phyloP scores from a whole-genome alignment of 2,797 vertebrate genomes.

The Holocentrus rufus region DNA sequence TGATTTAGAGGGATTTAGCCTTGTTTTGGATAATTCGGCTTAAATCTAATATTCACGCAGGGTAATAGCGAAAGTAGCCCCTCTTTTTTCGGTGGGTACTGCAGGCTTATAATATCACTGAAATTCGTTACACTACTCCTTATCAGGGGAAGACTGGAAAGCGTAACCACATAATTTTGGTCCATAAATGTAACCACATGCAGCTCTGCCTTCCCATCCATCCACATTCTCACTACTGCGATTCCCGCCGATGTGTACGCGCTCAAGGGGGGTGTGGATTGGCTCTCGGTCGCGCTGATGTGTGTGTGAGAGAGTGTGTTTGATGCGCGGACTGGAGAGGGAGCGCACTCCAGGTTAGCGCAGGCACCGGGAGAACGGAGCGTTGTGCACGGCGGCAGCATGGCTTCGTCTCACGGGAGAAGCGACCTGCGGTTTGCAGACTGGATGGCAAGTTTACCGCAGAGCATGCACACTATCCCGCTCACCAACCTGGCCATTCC shows the following conservation, averaged over 20 bases:
- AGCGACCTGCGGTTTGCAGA: slow-evolving; percentile 90
- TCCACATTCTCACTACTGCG: slow-evolving; percentile 45
- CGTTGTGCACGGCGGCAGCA: slow-evolving; percentile 75
- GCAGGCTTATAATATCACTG: no score
- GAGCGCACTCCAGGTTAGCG: slow-evolving; percentile 64
- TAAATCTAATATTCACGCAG: no score
- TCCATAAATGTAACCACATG: background rate
- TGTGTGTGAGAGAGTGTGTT: slow-evolving; percentile 23
- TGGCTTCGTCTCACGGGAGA: slow-evolving; percentile 96
- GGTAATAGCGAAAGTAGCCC: no score
- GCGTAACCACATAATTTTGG: background rate
- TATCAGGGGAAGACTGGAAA: background rate
- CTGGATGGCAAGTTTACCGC: slow-evolving; percentile 96
- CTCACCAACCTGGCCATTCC: slow-evolving; percentile 96
- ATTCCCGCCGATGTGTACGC: slow-evolving; percentile 71
- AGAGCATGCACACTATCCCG: slow-evolving; percentile 89
- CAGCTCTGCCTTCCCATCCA: slow-evolving; percentile 15
- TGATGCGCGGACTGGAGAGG: slow-evolving; percentile 18
- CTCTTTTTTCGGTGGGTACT: no score
- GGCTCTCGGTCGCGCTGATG: slow-evolving; percentile 49
- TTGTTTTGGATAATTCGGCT: no score
- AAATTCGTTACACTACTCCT: no score
- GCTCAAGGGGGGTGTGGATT: slow-evolving; percentile 84
- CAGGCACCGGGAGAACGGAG: slow-evolving; percentile 69
- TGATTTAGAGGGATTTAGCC: no score